A percentile compares a stretch with the other conserved stretches of the same genome.
Evolutionary conservation across 64 coral and sea anemone genomes (phyloP).

Genomic region (Porites australiensis): DNA sequence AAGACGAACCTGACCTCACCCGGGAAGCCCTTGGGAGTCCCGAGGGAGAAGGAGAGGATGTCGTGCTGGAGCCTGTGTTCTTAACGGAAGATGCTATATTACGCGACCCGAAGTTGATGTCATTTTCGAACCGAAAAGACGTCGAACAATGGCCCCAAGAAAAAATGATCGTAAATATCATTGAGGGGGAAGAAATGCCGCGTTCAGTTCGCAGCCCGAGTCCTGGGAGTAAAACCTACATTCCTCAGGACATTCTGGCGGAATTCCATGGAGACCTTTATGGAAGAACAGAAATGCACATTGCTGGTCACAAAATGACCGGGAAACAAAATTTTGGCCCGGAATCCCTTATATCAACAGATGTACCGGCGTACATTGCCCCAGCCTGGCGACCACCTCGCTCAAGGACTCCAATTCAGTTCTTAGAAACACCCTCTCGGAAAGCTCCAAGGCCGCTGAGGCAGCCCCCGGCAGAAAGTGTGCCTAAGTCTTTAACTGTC

Average conservation of each 20-base stretch:
- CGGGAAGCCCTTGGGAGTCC: constrained; percentile 20
- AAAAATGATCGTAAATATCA: constrained; percentile 72
- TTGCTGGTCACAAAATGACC: constrained; percentile 17
- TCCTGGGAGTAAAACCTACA: constrained; percentile 76
- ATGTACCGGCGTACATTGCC: constrained; percentile 40
- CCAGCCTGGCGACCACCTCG: constrained; percentile 82
- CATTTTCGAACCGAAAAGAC: constrained; percentile 35
- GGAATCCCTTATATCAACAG: constrained; percentile 31
- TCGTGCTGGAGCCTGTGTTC: constrained; percentile 70
- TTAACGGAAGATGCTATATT: constrained; percentile 53
- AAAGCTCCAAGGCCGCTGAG: constrained; percentile 72
- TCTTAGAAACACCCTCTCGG: constrained; percentile 74
- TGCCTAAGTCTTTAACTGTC: constrained; percentile 79
- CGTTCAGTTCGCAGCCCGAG: constrained; percentile 69
- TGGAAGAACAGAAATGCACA: constrained; percentile 31
- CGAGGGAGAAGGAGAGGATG: constrained; percentile 12
- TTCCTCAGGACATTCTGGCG: constrained; percentile 82
- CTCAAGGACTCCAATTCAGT: constrained; percentile 87
- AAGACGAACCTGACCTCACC: constrained; percentile 1
- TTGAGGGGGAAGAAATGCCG: constrained; percentile 34
- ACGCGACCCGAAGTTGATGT: constrained; percentile 14
- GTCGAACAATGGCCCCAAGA: constrained; percentile 45
- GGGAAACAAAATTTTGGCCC: constrained; percentile 18
- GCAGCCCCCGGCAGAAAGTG: constrained; percentile 73
- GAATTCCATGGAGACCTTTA: constrained; percentile 72